Evolutionary conservation across 2,888 invertebrate species (phyloP).

Genomic region (Thereva nobilitata): DNA sequence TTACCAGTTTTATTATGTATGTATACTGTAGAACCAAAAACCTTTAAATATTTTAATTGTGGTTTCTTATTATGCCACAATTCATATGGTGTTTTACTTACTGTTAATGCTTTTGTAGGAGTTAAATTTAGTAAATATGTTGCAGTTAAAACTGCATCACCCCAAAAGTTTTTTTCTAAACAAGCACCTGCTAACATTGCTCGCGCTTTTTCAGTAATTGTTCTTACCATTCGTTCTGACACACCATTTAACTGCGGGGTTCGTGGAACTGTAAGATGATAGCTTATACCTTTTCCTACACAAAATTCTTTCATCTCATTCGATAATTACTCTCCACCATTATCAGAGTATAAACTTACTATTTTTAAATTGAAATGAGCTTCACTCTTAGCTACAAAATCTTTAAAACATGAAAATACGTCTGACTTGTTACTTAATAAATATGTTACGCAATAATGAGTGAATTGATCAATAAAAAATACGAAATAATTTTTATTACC

Average conservation of each 20-base stretch:
- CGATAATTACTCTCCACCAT: slow-evolving; percentile 50
- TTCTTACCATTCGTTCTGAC: slow-evolving; percentile 38
- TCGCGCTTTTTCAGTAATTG: slow-evolving; percentile 52
- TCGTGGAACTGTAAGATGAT: slow-evolving; percentile 53
- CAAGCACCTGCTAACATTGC: slow-evolving; percentile 48
- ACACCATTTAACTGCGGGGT: slow-evolving; percentile 55
- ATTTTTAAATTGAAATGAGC: slow-evolving; percentile 47
- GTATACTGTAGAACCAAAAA: slow-evolving; percentile 4
- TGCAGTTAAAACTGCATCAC: slow-evolving; percentile 52
- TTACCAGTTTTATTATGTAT: slow-evolving; percentile 47
- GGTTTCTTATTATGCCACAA: too few relatives aligned
- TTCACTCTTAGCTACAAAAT: slow-evolving; percentile 45
- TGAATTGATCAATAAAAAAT: slow-evolving; percentile 38
- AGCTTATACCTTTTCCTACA: slow-evolving; percentile 49
- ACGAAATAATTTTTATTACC: slow-evolving; percentile 43
- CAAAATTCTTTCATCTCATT: slow-evolving; percentile 49
- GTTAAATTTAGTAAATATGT: slow-evolving; percentile 51
- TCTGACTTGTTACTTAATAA: too few relatives aligned
- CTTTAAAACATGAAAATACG: slow-evolving; percentile 44
- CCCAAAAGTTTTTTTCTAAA: slow-evolving; percentile 51
- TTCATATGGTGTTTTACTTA: slow-evolving; percentile 38
- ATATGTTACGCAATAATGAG: slow-evolving; percentile 34
- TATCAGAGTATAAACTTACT: slow-evolving; percentile 48
- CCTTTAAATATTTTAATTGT: too few relatives aligned
- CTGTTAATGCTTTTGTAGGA: slow-evolving; percentile 49